Evolutionary conservation across 2,888 invertebrate species (phyloP).

Genomic region (Tineola bisselliella): DNA sequence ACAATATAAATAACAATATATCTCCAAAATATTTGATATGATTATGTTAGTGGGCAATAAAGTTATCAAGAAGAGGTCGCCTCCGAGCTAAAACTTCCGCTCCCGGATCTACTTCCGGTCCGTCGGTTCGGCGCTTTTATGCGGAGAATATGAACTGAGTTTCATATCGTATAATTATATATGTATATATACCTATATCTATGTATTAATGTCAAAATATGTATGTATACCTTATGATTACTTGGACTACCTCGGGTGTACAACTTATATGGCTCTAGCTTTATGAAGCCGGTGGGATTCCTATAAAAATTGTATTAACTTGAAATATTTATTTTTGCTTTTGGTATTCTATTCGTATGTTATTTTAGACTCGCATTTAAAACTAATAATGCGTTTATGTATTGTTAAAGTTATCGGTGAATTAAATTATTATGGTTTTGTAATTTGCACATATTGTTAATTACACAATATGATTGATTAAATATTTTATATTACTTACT

Average conservation of each 20-base stretch:
- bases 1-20: too few relatives aligned
- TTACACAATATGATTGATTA: background rate
- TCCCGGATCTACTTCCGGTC: constrained; percentile 17
- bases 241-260: too few relatives aligned
- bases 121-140: constrained; percentile 15
- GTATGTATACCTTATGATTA: too few relatives aligned
- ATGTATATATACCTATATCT: too few relatives aligned
- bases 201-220: too few relatives aligned
- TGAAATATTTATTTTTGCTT: too few relatives aligned
- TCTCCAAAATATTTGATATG: background rate
- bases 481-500: background rate
- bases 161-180: background rate
- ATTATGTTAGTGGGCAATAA: constrained; percentile 9
- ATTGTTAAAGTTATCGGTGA: background rate
- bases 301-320: too few relatives aligned
- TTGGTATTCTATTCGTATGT: too few relatives aligned
- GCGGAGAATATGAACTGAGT: constrained; percentile 2
- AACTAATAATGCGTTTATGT: too few relatives aligned
- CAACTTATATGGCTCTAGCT: too few relatives aligned
- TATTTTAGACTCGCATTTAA: too few relatives aligned
- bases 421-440: background rate
- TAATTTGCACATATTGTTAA: background rate
- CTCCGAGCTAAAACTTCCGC: constrained; percentile 19
- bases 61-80: constrained; percentile 15
- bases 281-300: too few relatives aligned